Conservation (phyloP, 2,113 vertebrate species). For the Odocoileus hemionus region DNA sequence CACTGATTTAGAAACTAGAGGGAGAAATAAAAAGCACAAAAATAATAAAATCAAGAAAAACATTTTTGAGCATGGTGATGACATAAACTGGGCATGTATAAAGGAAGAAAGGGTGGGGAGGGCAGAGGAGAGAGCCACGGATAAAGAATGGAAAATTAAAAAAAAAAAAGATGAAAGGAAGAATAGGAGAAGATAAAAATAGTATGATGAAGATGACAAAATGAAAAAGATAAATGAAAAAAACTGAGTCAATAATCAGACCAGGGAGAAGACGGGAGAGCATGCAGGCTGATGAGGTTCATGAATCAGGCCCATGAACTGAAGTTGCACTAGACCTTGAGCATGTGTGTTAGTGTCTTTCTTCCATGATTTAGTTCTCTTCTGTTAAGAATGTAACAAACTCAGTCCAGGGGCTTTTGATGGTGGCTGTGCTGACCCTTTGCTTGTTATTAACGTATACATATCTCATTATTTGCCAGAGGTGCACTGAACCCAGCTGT, state of each 20-base stretch:
- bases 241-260: neutral
- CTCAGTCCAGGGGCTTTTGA: neutral
- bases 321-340: neutral
- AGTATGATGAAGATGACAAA: neutral
- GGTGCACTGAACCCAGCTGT: neutral
- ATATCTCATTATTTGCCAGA: neutral
- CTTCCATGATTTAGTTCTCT: neutral
- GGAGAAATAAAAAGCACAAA: neutral
- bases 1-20: neutral
- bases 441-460: neutral
- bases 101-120: neutral
- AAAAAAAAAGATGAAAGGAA: neutral
- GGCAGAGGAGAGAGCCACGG: neutral
- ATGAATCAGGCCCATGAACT: neutral
- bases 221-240: neutral
- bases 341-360: neutral
- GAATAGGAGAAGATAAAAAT: neutral
- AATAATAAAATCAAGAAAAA: neutral
- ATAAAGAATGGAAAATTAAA: neutral
- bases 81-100: neutral
- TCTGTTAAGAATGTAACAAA: neutral
- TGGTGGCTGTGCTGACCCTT: neutral
- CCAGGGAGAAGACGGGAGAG: neutral
- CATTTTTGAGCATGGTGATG: neutral
- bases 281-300: neutral